These are phyloP conservation scores for Papilio helenus DNA, from an alignment of 1,140 invertebrate genomes.

Conservation along the genomic window DNA sequence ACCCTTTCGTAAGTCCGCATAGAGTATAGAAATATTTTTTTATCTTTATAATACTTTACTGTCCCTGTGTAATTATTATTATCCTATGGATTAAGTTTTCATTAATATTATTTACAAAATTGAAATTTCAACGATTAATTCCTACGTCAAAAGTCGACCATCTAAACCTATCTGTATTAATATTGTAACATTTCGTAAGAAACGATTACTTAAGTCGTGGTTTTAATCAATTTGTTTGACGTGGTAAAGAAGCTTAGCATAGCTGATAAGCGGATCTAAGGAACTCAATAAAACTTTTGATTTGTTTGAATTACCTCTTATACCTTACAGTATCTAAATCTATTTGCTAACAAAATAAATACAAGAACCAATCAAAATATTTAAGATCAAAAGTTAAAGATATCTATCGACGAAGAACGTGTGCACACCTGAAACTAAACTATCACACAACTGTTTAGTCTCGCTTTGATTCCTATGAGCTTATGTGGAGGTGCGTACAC, in stretches of 20 bases:
- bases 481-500: no score
- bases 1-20: no score
- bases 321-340: background rate
- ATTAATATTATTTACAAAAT: background rate
- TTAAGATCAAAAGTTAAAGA: background rate
- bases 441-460: no score
- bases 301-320: slow-evolving; percentile 17
- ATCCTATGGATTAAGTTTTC: no score
- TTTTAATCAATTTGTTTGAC: slow-evolving; percentile 24
- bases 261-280: slow-evolving; percentile 14
- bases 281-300: slow-evolving; percentile 1
- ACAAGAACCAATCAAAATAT: background rate
- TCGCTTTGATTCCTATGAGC: no score
- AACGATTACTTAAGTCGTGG: slow-evolving; percentile 6
- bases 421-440: no score
- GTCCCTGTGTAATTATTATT: no score
- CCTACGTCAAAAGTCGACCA: background rate
- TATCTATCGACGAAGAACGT: no score
- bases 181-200: background rate
- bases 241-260: background rate
- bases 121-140: background rate
- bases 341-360: slow-evolving; percentile 21
- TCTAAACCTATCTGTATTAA: background rate
- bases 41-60: no score
- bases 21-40: no score